Conservation (phyloP, 2,888 invertebrate species). For the Drosophila neotestacea region DNA sequence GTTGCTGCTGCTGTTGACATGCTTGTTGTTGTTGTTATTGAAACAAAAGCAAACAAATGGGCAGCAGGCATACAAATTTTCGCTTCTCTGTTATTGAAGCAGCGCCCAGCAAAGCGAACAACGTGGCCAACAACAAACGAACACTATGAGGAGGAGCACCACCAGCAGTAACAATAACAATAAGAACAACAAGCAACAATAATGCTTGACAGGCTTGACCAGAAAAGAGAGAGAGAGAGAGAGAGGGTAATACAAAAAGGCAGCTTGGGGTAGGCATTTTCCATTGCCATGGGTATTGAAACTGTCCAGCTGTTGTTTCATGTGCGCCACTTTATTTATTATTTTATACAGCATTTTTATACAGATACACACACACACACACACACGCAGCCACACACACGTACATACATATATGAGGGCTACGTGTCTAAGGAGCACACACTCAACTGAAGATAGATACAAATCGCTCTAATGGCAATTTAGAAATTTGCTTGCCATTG, state of each 20-base stretch:
- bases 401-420: constrained; percentile 2
- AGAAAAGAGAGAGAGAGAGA: neutral
- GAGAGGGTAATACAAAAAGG: neutral
- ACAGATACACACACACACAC: too few relatives aligned
- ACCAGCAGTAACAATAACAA: constrained; percentile 27
- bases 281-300: constrained; percentile 22
- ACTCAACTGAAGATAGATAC: constrained; percentile 45
- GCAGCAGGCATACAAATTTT: constrained; percentile 40
- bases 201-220: constrained; percentile 67
- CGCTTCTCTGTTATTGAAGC: constrained; percentile 36
- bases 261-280: constrained; percentile 7
- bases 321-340: constrained; percentile 56
- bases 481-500: constrained; percentile 60
- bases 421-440: constrained; percentile 57
- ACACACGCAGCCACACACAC: too few relatives aligned
- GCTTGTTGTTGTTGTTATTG: constrained; percentile 21
- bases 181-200: constrained; percentile 55
- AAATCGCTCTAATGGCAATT: constrained; percentile 58
- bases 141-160: constrained; percentile 4
- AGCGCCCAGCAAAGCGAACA: constrained; percentile 29
- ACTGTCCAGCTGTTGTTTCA: constrained; percentile 33
- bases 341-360: constrained; percentile 31
- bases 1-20: constrained; percentile 3
- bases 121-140: constrained; percentile 28
- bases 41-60: constrained; percentile 54